These are phyloP conservation scores for Drosophila gaucha DNA, from an alignment of 2,888 invertebrate genomes.

Conservation along the genomic window DNA sequence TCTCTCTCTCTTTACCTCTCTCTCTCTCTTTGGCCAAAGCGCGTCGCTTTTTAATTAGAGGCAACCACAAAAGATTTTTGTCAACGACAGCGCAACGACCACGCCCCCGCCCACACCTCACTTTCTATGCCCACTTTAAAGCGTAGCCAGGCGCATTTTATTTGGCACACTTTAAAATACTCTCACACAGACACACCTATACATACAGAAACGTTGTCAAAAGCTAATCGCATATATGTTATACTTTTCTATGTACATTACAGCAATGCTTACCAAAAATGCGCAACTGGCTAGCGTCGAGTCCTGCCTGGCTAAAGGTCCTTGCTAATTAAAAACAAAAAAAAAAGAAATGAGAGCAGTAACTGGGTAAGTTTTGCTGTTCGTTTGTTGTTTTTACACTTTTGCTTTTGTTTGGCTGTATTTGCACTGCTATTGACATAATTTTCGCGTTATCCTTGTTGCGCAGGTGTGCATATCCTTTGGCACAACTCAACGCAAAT, in stretches of 20 bases:
- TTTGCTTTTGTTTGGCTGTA: slow-evolving; percentile 21
- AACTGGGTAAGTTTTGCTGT: slow-evolving; percentile 46
- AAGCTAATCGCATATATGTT: slow-evolving; percentile 64
- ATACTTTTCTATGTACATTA: slow-evolving; percentile 46
- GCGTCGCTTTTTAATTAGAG: slow-evolving; percentile 70
- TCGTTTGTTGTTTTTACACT: slow-evolving; percentile 11
- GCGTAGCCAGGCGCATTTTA: slow-evolving; percentile 44
- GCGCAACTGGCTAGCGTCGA: slow-evolving; percentile 40
- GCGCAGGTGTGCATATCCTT: slow-evolving; percentile 51
- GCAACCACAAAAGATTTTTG: slow-evolving; percentile 77
- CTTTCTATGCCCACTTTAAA: slow-evolving; percentile 38
- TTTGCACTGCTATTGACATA: slow-evolving; percentile 73
- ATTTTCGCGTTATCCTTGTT: slow-evolving; percentile 42
- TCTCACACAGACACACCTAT: slow-evolving; percentile 13
- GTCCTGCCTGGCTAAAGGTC: not conserved
- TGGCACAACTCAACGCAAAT: slow-evolving; percentile 51
- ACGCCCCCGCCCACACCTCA: slow-evolving; percentile 21
- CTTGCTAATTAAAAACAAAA: slow-evolving; percentile 55
- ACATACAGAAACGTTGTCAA: slow-evolving; percentile 35
- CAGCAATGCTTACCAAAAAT: slow-evolving; percentile 38
- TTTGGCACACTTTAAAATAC: slow-evolving; percentile 55
- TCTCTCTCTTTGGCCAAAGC: not conserved
- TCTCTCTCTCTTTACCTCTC: not conserved
- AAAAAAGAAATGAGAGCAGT: not conserved
- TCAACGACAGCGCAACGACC: slow-evolving; percentile 41